Evolutionary conservation across 2,113 vertebrate genomes (phyloP).

Genomic region (Psephotus haematonotus): DNA sequence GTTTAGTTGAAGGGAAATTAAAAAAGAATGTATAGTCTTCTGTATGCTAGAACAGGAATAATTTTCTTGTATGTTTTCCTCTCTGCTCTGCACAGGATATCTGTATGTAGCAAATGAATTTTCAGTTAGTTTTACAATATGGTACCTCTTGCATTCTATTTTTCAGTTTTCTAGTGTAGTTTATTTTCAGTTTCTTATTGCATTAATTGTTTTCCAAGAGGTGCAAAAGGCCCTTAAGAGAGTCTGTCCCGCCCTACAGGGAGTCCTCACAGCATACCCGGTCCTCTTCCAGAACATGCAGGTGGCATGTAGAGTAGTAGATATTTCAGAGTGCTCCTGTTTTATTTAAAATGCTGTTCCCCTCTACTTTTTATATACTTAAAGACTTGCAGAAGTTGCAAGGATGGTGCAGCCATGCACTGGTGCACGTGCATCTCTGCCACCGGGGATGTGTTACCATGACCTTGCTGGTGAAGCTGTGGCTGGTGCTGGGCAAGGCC

Average conservation of each 20-base stretch:
- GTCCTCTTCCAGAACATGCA: neutral
- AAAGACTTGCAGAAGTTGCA: neutral
- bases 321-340: neutral
- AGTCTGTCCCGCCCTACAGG: neutral
- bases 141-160: neutral
- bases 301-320: neutral
- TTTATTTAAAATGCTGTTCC: neutral
- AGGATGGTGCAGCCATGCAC: neutral
- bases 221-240: neutral
- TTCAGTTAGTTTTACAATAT: neutral
- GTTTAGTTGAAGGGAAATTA: neutral
- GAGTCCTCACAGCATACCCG: neutral
- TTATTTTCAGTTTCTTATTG: neutral
- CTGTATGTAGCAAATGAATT: neutral
- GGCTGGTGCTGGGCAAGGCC: neutral
- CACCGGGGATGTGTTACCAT: accelerated
- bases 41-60: neutral
- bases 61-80: neutral
- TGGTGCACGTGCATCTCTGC: accelerated
- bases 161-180: neutral
- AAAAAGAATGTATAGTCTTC: neutral
- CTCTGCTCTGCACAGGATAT: neutral
- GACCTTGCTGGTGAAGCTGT: accelerated
- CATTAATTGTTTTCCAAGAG: neutral
- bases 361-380: neutral